phyloP scores from a whole-genome alignment of 37 sponge, comb jelly and placozoan genomes.

The Oscarella lobularis region DNA sequence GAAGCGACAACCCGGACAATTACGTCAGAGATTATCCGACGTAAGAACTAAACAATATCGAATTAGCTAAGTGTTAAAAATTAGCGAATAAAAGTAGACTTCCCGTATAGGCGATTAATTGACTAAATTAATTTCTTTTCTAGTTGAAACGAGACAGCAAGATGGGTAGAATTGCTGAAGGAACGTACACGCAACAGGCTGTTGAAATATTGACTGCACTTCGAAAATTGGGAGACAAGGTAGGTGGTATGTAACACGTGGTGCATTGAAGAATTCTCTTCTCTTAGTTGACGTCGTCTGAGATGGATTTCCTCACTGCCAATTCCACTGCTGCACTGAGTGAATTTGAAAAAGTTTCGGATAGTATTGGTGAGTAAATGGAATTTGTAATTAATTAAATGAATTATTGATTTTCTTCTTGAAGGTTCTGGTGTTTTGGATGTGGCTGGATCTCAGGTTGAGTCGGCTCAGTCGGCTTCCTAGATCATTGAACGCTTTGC shows the following conservation, averaged over 20 bases:
- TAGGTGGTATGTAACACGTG: constrained; percentile 9
- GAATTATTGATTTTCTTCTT: too few species aligned
- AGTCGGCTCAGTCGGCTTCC: constrained; percentile 22
- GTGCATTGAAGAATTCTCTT: not conserved
- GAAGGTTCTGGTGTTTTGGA: constrained; percentile 49
- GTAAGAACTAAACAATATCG: too few species aligned
- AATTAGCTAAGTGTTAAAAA: too few species aligned
- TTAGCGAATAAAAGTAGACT: too few species aligned
- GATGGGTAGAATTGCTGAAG: constrained; percentile 69
- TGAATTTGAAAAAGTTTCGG: constrained; percentile 56
- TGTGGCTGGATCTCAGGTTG: constrained; percentile 64
- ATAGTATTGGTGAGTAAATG: constrained; percentile 14
- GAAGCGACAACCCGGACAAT: constrained; percentile 92
- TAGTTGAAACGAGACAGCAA: constrained; percentile 83
- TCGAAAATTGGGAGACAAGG: constrained; percentile 81
- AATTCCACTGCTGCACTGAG: constrained; percentile 65
- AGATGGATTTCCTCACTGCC: constrained; percentile 60
- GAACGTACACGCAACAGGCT: constrained; percentile 54
- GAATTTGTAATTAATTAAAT: too few species aligned
- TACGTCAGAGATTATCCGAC: constrained; percentile 70
- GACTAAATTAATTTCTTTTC: too few species aligned
- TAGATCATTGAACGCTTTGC: constrained; percentile 1
- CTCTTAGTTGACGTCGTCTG: constrained; percentile 52
- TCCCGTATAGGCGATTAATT: too few species aligned
- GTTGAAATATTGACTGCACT: constrained; percentile 86